Base-by-base conservation (phyloP, 2,888 invertebrate genomes). In the Papilio demoleus region DNA sequence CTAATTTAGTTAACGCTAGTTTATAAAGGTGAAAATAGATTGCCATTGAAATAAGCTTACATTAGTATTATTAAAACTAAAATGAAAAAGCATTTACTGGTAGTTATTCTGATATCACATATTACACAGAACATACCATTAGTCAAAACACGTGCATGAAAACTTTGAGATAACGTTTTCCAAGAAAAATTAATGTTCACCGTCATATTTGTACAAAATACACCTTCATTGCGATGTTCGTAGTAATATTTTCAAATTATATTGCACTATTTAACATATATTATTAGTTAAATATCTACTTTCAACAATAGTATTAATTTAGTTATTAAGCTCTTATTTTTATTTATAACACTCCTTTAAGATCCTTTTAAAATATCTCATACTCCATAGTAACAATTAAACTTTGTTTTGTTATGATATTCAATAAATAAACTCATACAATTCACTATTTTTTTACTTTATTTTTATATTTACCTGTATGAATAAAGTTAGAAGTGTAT, bases 401-500 rank as follows among this genome's bases (percentile, higher is more conserved):
- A 31, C 31, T 31, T 31, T 31, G 31, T 31, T 4, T 31, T n/a
- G 4, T 31, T 31, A 31, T 31, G 31, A 3, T 31, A 31, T 6
- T 31, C 6, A 4, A 4, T 31, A 31, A 31, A 31, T 31, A 31
- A 31, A 31, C 3, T 4, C 31, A 45, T 42, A n/a, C 3, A 8
- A 1, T 17, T 19, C 2, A 22, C 11, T 47, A 4, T 22, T 34
- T 58, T 34, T 31, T 12, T 36, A 17, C 36, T 12, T 62, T 45
- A 42, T 62, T 47, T 34, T 45, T 19, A n/a, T 40, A 34, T 59
- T 59, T 22, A 45, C 45, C 56, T 27, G 31, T 42, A 14, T 45
- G 17, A 66, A 77, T 75, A 78, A 78, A 76, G 73, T 77, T 78
- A 78, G 76, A 78, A 77, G 56, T 71, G 69, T 70, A 68, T 75